Conservation (phyloP, 2,888 invertebrate genomes). For the Apotomis betuletana region DNA sequence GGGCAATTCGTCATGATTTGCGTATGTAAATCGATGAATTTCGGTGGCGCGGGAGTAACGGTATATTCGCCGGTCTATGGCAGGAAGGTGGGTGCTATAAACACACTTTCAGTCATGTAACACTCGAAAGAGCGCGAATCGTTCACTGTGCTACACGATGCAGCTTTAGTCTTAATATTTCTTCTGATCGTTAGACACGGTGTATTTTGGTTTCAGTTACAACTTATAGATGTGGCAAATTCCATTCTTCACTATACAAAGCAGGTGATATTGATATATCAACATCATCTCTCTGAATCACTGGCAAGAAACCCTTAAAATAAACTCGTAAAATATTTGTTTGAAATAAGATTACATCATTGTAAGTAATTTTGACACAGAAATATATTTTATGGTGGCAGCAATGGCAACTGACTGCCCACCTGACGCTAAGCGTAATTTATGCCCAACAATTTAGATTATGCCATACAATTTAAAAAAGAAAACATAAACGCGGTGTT, state of each 20-base stretch:
- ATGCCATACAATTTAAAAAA: constrained; percentile 32
- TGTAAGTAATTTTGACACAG: constrained; percentile 9
- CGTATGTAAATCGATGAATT: constrained; percentile 82
- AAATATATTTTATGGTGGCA: constrained; percentile 7
- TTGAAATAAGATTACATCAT: constrained; percentile 4
- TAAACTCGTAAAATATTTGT: not conserved
- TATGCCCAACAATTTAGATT: constrained; percentile 33
- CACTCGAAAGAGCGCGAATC: constrained; percentile 59
- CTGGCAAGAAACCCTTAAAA: too few relatives aligned
- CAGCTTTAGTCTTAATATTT: not conserved
- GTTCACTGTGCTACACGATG: constrained; percentile 50
- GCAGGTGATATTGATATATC: too few relatives aligned
- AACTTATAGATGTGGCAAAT: too few relatives aligned
- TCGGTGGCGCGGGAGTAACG: constrained; percentile 78
- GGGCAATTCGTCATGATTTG: constrained; percentile 81
- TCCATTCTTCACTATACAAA: too few relatives aligned
- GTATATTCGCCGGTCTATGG: constrained; percentile 79
- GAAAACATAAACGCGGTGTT: constrained; percentile 18
- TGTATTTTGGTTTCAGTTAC: too few relatives aligned
- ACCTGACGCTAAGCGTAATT: constrained; percentile 32
- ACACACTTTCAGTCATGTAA: constrained; percentile 75
- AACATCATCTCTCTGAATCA: too few relatives aligned
- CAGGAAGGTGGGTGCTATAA: constrained; percentile 83
- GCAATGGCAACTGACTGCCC: constrained; percentile 9
- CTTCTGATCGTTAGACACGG: too few relatives aligned